Evolutionary conservation across 1,140 invertebrate species (phyloP).

Genomic region (Drosophila athabasca): DNA sequence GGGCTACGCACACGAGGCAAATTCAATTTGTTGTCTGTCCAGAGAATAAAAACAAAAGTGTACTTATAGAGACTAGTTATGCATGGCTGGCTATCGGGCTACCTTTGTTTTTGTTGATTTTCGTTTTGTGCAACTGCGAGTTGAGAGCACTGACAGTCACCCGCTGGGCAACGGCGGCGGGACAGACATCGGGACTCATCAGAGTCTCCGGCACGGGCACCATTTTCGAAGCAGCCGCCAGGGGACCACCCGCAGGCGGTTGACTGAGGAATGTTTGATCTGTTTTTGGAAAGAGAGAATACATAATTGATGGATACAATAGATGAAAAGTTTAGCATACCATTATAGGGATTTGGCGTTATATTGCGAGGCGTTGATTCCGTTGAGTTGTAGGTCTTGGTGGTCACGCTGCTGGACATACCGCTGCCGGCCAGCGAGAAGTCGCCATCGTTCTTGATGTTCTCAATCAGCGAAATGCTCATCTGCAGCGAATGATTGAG

Average conservation of each 20-base stretch:
- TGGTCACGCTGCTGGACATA: constrained; percentile 73
- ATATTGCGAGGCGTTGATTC: constrained; percentile 80
- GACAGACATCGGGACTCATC: constrained; percentile 92
- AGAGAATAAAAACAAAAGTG: constrained; percentile 7
- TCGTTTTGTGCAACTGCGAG: constrained; percentile 72
- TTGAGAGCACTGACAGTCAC: constrained; percentile 68
- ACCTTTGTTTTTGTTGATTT: constrained; percentile 82
- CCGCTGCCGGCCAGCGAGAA: constrained; percentile 81
- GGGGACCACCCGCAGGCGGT: constrained; percentile 83
- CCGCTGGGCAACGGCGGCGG: constrained; percentile 82
- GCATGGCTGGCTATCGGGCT: constrained; percentile 51
- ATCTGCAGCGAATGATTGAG: constrained; percentile 85
- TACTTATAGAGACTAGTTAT: not conserved
- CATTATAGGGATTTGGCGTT: constrained; percentile 82
- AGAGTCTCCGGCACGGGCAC: constrained; percentile 93
- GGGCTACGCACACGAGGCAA: constrained; percentile 78
- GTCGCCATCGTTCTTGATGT: constrained; percentile 85
- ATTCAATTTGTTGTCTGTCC: constrained; percentile 77
- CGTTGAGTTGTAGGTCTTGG: constrained; percentile 77
- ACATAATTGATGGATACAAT: not conserved
- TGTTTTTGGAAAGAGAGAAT: not conserved
- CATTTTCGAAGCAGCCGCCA: constrained; percentile 92
- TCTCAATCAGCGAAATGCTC: constrained; percentile 82
- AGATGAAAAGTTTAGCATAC: constrained; percentile 20
- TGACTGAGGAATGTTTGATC: constrained; percentile 64